These are phyloP conservation scores for Anser brachyrhynchus DNA, from an alignment of 2,113 vertebrate species.

Conservation along the genomic window DNA sequence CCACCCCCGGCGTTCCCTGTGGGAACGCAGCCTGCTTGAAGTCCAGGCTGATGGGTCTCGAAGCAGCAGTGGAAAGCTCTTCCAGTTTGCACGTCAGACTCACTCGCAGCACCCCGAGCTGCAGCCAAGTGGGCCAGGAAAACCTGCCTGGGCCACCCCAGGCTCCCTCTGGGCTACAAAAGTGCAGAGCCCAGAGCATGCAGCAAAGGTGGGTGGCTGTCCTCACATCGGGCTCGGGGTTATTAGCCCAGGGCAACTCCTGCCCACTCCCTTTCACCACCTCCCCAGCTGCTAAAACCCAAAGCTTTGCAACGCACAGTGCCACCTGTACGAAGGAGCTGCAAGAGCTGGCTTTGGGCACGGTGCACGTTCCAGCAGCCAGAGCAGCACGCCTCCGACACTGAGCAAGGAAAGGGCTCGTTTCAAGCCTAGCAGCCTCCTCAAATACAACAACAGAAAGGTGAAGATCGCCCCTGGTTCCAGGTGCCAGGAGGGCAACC, in stretches of 20 bases:
- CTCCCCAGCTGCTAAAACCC: background rate
- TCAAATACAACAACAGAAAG: background rate
- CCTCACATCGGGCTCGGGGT: background rate
- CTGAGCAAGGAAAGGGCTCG: background rate
- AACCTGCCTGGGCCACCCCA: background rate
- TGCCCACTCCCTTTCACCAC: background rate
- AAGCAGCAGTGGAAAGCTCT: background rate
- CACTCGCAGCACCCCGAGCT: background rate
- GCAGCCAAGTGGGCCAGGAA: background rate
- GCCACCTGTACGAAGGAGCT: background rate
- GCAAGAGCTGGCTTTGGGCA: background rate
- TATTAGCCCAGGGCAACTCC: background rate
- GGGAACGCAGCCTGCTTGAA: background rate
- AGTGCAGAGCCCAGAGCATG: background rate
- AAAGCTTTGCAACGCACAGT: background rate
- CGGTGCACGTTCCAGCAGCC: background rate
- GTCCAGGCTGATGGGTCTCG: background rate
- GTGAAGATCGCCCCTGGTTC: background rate
- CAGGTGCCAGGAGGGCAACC: background rate
- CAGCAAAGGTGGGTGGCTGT: background rate
- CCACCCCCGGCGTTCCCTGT: background rate
- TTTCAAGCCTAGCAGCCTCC: background rate
- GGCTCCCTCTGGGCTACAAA: background rate
- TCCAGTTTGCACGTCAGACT: rapidly evolving
- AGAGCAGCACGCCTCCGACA: background rate